Base-by-base conservation (phyloP, 1,140 invertebrate genomes). In the Drosophila littoralis region DNA sequence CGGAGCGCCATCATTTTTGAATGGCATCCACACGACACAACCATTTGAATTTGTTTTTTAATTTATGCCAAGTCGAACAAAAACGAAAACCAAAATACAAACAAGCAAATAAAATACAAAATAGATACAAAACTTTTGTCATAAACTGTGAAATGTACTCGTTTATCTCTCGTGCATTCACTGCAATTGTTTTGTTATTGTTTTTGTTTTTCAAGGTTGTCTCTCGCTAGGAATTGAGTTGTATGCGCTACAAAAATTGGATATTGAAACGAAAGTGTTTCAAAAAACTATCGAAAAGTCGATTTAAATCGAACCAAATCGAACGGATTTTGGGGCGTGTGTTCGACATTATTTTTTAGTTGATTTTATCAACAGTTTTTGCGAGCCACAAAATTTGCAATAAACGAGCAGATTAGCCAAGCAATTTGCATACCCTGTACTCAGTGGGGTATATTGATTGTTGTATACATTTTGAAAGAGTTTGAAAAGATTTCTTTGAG, bases 131-230 rank as follows among this genome's bases (percentile, higher is more conserved):
- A 50, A 51, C n/a, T 28, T 33, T 40, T 52, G 36, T 46, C 35
- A 40, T 57, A 28, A 54, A 42, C 32, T 52, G 48, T 61, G 32
- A 52, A 63, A 63, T 54, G 46, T 61, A 54, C 32, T 52, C 36
- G 33, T 45, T 52, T 72, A 43, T 46, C 42, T 59, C 40, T 59
- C 40, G 64, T 72, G 46, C 38, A 72, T 72, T 72, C 54, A 8
- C 17, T 66, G 69, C 52, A 67, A 67, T 67, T 67, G 69, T 43
- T 52, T 63, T 67, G 69, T 43, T 51, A 54, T 65, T 55, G 35
- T 55, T 71, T 50, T 33, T 40, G 22, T 50, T 46, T 65, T 74
- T 60, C 72, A 75, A 75, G 72, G 72, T 61, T 75, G 57, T 50
- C 38, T 38, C 45, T 22, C n/a, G 33, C 22, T 48, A 60, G 55